These are phyloP conservation scores for Neopelma chrysocephalum DNA, from an alignment of 2,797 vertebrate genomes.

Conservation along the genomic window DNA sequence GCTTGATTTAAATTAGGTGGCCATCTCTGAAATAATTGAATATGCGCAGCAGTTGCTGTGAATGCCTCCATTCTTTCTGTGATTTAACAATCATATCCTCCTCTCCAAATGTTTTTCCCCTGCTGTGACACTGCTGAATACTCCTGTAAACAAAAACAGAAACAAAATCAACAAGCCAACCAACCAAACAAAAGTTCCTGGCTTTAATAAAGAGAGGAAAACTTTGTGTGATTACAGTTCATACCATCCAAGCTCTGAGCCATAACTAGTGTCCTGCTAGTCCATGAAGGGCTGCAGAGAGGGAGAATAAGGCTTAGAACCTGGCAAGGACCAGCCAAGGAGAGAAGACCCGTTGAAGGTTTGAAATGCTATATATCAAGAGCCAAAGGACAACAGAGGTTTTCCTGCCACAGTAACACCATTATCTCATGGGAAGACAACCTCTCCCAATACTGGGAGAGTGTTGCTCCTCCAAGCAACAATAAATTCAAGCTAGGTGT, in stretches of 20 bases:
- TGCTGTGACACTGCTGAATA: not conserved
- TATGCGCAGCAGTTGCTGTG: not conserved
- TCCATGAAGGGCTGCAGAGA: not conserved
- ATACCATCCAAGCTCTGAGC: not conserved
- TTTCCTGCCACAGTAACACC: not conserved
- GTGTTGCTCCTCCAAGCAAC: not conserved
- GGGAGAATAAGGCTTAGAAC: fast-evolving
- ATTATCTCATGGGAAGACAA: not conserved
- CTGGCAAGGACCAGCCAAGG: not conserved
- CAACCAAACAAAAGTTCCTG: not conserved
- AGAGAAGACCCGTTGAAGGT: not conserved
- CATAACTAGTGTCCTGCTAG: not conserved
- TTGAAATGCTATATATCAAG: not conserved
- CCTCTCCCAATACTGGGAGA: not conserved
- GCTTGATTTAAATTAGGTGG: not conserved
- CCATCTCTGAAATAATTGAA: not conserved
- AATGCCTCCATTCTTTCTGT: not conserved
- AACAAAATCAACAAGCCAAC: not conserved
- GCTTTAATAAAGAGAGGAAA: not conserved
- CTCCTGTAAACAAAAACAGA: not conserved
- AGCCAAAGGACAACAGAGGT: not conserved
- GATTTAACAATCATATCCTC: not conserved
- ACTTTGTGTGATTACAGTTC: no score
- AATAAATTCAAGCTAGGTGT: not conserved
- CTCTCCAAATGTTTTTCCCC: not conserved